Evolutionary conservation across 2,888 invertebrate genomes (phyloP).

Genomic region (Eulithis testata): DNA sequence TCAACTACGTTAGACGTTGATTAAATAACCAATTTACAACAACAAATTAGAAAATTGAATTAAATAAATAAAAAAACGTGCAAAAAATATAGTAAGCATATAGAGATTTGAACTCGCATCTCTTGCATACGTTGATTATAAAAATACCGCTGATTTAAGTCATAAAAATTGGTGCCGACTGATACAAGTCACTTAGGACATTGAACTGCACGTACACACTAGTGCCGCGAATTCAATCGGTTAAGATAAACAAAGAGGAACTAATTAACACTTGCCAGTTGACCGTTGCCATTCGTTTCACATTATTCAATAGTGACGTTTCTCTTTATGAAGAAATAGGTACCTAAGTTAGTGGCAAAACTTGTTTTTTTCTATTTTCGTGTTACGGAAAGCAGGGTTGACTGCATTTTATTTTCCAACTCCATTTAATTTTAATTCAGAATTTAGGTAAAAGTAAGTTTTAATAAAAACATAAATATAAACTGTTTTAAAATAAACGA

Average conservation of each 20-base stretch:
- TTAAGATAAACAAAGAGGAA: too few relatives aligned
- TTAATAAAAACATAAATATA: slow-evolving; percentile 23
- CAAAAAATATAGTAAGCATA: slow-evolving; percentile 10
- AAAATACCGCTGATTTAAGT: too few relatives aligned
- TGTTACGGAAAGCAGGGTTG: slow-evolving; percentile 58
- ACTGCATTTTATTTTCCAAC: slow-evolving; percentile 46
- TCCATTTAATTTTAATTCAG: slow-evolving; percentile 28
- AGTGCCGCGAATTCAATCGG: too few relatives aligned
- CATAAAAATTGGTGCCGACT: neutral
- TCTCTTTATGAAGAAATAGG: too few relatives aligned
- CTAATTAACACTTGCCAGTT: too few relatives aligned
- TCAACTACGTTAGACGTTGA: slow-evolving; percentile 15
- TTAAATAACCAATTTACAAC: slow-evolving; percentile 12
- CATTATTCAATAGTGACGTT: too few relatives aligned
- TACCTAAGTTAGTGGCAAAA: slow-evolving; percentile 6
- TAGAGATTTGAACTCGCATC: slow-evolving; percentile 18
- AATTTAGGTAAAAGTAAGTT: slow-evolving; percentile 29
- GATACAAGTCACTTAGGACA: slow-evolving; percentile 1
- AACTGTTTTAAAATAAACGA: slow-evolving; percentile 28
- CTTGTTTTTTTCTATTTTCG: slow-evolving; percentile 29
- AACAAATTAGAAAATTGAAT: neutral
- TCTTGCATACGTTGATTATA: neutral
- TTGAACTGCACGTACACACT: neutral
- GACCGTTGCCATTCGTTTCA: too few relatives aligned
- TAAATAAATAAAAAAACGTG: neutral